A percentile compares a stretch with the other conserved stretches of the same genome.
These are phyloP conservation scores for Diogma glabrata DNA, from an alignment of 2,888 invertebrate species.

Conservation along the genomic window DNA sequence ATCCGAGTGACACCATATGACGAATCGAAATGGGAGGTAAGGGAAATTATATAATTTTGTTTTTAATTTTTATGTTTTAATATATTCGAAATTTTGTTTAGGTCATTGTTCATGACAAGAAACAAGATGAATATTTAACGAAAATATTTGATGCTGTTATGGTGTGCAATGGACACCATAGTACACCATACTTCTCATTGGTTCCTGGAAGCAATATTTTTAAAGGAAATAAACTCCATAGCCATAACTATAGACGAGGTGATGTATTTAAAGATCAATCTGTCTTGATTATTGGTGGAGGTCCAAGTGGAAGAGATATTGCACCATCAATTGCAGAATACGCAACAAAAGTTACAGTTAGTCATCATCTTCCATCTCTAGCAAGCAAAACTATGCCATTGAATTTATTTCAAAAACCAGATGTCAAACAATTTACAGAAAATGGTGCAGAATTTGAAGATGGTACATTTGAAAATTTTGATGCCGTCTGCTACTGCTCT, in stretches of 20 bases:
- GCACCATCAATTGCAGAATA: constrained; percentile 53
- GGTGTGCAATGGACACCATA: constrained; percentile 73
- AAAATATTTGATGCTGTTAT: constrained; percentile 59
- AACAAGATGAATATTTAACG: constrained; percentile 37
- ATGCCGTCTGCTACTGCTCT: constrained; percentile 65
- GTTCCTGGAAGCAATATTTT: constrained; percentile 53
- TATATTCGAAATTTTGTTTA: too few relatives aligned
- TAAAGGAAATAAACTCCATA: constrained; percentile 47
- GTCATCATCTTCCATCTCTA: constrained; percentile 53
- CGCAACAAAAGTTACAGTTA: constrained; percentile 50
- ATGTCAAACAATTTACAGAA: constrained; percentile 43
- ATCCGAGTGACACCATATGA: constrained; percentile 20
- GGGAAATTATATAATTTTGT: too few relatives aligned
- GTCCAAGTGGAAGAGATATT: constrained; percentile 74
- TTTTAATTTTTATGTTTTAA: too few relatives aligned
- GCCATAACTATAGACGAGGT: constrained; percentile 67
- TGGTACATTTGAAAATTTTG: constrained; percentile 47
- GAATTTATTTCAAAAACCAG: constrained; percentile 54
- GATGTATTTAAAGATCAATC: constrained; percentile 44
- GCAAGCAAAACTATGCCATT: constrained; percentile 49
- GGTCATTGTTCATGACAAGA: constrained; percentile 16
- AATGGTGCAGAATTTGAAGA: constrained; percentile 48
- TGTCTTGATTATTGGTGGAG: constrained; percentile 74
- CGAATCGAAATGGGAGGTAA: constrained; percentile 6
- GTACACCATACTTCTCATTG: constrained; percentile 55